These are phyloP conservation scores for Sycophaga agraensis DNA, from an alignment of 1,140 invertebrate genomes.

Conservation along the genomic window DNA sequence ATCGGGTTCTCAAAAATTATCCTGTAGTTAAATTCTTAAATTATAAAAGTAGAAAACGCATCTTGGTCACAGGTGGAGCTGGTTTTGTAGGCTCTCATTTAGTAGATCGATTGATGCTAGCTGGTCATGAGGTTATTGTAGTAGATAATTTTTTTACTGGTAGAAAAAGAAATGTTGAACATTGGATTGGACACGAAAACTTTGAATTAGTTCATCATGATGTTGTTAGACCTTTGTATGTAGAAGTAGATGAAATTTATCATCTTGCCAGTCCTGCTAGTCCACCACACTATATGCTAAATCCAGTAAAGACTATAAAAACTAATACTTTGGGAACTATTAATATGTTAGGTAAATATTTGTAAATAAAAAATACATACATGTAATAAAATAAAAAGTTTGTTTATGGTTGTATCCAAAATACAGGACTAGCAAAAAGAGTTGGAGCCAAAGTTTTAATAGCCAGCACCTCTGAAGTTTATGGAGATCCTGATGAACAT, in stretches of 20 bases:
- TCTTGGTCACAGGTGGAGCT: slow-evolving; percentile 94
- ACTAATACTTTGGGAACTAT: slow-evolving; percentile 99
- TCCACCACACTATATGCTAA: slow-evolving; percentile 99
- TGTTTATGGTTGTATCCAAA: too few species aligned
- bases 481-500: slow-evolving; percentile 96
- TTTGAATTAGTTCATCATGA: slow-evolving; percentile 99
- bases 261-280: slow-evolving; percentile 98
- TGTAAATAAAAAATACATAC: neutral
- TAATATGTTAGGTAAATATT: slow-evolving; percentile 87
- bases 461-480: slow-evolving; percentile 98
- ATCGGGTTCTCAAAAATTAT: slow-evolving; percentile 77
- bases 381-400: too few species aligned
- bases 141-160: slow-evolving; percentile 99
- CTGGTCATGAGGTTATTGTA: slow-evolving; percentile 97
- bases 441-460: slow-evolving; percentile 93
- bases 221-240: slow-evolving; percentile 95
- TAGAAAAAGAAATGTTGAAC: slow-evolving; percentile 93
- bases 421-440: slow-evolving; percentile 83
- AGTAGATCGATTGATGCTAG: slow-evolving; percentile 91
- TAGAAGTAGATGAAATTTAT: slow-evolving; percentile 99
- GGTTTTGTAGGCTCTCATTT: slow-evolving; percentile 99
- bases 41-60: slow-evolving; percentile 87
- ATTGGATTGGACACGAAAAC: slow-evolving; percentile 98
- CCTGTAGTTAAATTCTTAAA: slow-evolving; percentile 89
- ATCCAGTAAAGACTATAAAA: slow-evolving; percentile 99